phyloP scores from a whole-genome alignment of 2,113 vertebrate species.

The Lophura nycthemera region DNA sequence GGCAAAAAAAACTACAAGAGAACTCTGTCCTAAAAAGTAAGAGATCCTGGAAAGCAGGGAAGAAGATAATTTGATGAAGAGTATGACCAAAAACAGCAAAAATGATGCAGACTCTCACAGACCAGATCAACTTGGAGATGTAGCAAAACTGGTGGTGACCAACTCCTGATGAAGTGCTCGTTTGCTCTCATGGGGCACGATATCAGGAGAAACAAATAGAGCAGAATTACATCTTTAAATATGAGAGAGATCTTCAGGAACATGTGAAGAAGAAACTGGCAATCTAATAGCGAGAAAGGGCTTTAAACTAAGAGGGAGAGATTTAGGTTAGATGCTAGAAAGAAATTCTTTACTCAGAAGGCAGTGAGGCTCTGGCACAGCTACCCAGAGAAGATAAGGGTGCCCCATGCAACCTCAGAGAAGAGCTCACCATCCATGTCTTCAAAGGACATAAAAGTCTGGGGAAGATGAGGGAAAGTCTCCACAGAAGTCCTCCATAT shows the following conservation, averaged over 20 bases:
- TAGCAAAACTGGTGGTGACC: not conserved
- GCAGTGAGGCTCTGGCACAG: too few species aligned
- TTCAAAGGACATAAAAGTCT: not conserved
- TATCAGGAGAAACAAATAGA: not conserved
- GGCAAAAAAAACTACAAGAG: not conserved
- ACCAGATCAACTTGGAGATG: not conserved
- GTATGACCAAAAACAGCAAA: not conserved
- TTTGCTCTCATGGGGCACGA: not conserved
- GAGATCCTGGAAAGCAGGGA: not conserved
- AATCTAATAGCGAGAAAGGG: not conserved
- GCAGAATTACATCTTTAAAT: not conserved
- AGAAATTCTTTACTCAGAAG: too few species aligned
- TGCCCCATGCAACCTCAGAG: not conserved
- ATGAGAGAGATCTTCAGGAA: not conserved
- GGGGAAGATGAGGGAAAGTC: rapidly evolving
- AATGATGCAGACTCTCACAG: not conserved
- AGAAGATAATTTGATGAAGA: constrained; percentile 1
- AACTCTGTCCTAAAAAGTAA: not conserved
- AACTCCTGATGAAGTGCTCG: not conserved
- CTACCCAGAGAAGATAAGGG: too few species aligned
- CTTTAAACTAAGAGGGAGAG: too few species aligned
- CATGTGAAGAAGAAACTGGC: not conserved
- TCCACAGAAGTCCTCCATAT: not conserved
- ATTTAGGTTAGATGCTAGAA: too few species aligned
- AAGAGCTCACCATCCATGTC: rapidly evolving